Percentiles rank a stretch among this genome's conserved stretches.
phyloP scores from a whole-genome alignment of 2,888 invertebrate species.

The Drosophila meridionalis region DNA sequence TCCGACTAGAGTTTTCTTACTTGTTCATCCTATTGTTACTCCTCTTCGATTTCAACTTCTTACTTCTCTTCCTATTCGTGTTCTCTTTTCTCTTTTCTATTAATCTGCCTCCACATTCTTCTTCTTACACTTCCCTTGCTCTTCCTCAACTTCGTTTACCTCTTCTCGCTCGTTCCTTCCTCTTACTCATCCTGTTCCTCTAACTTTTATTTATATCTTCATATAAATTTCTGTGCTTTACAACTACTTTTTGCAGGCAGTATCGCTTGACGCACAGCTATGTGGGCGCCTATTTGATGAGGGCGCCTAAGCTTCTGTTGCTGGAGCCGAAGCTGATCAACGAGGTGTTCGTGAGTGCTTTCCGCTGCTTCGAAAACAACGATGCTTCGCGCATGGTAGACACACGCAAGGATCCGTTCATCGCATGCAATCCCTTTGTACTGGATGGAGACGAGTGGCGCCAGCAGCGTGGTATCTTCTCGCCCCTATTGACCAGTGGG shows the following conservation, averaged over 20 bases:
- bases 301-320: constrained; percentile 83
- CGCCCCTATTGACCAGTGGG: constrained; percentile 86
- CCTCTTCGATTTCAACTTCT: too few species aligned
- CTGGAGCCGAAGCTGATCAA: constrained; percentile 84
- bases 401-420: constrained; percentile 85
- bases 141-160: too few species aligned
- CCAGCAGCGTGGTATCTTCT: constrained; percentile 85
- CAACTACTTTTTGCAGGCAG: constrained; percentile 55
- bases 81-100: too few species aligned
- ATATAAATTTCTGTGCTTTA: neutral
- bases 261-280: constrained; percentile 78
- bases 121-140: too few species aligned
- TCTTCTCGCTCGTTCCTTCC: neutral
- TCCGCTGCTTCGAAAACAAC: constrained; percentile 84
- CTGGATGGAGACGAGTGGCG: constrained; percentile 86
- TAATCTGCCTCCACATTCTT: too few species aligned
- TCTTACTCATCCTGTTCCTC: neutral
- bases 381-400: constrained; percentile 79
- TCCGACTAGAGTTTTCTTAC: too few species aligned
- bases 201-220: neutral
- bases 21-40: too few species aligned
- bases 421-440: constrained; percentile 86
- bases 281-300: constrained; percentile 84
- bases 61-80: too few species aligned
- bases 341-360: constrained; percentile 85